Conservation (phyloP, 2,797 vertebrate genomes). For the Silurus lanzhouensis region DNA sequence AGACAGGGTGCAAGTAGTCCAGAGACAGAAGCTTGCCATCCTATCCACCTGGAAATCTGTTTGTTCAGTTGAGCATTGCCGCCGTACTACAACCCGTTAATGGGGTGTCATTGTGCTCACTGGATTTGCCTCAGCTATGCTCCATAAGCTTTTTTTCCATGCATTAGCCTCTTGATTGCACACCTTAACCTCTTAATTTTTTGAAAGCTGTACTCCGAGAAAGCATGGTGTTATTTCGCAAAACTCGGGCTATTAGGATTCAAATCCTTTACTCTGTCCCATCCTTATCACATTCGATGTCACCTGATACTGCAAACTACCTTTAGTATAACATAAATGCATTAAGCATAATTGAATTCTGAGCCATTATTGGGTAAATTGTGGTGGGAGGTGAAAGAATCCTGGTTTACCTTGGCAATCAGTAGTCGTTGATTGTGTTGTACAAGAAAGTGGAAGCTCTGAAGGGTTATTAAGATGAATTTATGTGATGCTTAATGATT, state of each 20-base stretch:
- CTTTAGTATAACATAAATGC: slow-evolving; percentile 45
- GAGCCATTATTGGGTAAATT: slow-evolving; percentile 52
- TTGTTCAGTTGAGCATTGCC: slow-evolving; percentile 66
- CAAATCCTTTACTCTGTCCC: slow-evolving; percentile 51
- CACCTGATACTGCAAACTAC: slow-evolving; percentile 48
- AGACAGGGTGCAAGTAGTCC: slow-evolving; percentile 72
- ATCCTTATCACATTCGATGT: slow-evolving; percentile 54
- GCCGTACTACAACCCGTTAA: slow-evolving; percentile 69
- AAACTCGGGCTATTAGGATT: slow-evolving; percentile 50
- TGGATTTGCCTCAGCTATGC: slow-evolving; percentile 64
- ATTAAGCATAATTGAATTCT: slow-evolving; percentile 49
- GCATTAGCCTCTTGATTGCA: slow-evolving; percentile 69
- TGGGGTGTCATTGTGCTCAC: slow-evolving; percentile 70
- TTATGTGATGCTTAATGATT: slow-evolving; percentile 51
- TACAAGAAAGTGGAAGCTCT: slow-evolving; percentile 38
- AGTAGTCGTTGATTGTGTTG: slow-evolving; percentile 54
- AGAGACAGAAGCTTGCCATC: slow-evolving; percentile 67
- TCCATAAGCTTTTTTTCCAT: slow-evolving; percentile 64
- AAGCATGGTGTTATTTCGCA: slow-evolving; percentile 51
- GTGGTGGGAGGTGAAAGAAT: slow-evolving; percentile 48
- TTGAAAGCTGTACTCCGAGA: slow-evolving; percentile 54
- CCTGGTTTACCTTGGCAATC: slow-evolving; percentile 33
- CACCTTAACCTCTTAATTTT: slow-evolving; percentile 64
- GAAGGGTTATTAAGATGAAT: slow-evolving; percentile 50
- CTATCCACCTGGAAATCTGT: slow-evolving; percentile 76